These are phyloP conservation scores for Pseudochromis fuscus DNA, from an alignment of 2,797 vertebrate species.

Conservation along the genomic window DNA sequence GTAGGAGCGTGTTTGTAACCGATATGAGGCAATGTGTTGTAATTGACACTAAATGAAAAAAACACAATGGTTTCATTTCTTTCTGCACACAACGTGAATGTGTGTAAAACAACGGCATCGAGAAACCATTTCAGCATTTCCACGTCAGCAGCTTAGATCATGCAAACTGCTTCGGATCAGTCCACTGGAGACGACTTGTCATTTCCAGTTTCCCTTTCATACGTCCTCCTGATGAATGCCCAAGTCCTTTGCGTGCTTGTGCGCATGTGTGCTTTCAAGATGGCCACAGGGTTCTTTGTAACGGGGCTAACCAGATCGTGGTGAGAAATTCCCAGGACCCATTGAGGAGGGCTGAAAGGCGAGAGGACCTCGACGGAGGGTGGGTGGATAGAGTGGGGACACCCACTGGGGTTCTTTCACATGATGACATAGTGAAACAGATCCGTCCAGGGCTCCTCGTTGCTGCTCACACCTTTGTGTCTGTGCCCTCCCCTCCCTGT, in stretches of 20 bases:
- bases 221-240: constrained; percentile 55
- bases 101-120: constrained; percentile 1
- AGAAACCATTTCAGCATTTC: constrained; percentile 53
- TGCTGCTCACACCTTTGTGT: constrained; percentile 69
- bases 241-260: constrained; percentile 49
- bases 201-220: constrained; percentile 72
- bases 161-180: constrained; percentile 60
- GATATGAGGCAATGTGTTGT: constrained; percentile 49
- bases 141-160: constrained; percentile 61
- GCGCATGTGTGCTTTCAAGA: constrained; percentile 55
- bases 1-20: constrained; percentile 43
- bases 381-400: constrained; percentile 42
- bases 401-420: constrained; percentile 63
- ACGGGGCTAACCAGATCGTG: constrained; percentile 78
- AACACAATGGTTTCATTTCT: constrained; percentile 20
- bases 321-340: constrained; percentile 79
- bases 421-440: constrained; percentile 78
- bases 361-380: constrained; percentile 63
- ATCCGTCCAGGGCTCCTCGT: constrained; percentile 60
- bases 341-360: constrained; percentile 78
- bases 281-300: constrained; percentile 75
- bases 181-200: constrained; percentile 66
- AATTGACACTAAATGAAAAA: constrained; percentile 39
- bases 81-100: constrained; percentile 19
- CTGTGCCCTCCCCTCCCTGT: constrained; percentile 59